phyloP scores from a whole-genome alignment of 1,140 invertebrate genomes.

The Caligus rogercresseyi region DNA sequence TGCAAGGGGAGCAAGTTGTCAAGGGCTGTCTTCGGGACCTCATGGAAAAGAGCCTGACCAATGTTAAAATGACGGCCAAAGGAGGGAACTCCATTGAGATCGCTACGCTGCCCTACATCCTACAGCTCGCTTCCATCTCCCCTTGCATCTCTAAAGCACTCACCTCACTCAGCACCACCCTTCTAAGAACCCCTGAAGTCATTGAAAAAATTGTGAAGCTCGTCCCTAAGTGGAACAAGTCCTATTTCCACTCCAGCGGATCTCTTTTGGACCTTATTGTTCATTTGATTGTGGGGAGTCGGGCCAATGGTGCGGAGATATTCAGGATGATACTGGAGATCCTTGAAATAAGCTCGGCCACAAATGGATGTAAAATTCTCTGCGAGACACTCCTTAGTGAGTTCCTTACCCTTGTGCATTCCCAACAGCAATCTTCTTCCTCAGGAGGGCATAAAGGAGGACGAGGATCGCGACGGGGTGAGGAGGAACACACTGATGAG shows the following conservation, averaged over 20 bases:
- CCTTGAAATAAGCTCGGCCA: not conserved
- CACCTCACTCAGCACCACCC: not conserved
- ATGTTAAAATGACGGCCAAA: not conserved
- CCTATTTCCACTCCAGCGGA: not conserved
- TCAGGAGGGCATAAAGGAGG: not conserved
- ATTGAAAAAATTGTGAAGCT: not conserved
- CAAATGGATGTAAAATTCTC: not conserved
- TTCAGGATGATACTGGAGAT: not conserved
- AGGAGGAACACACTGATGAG: not conserved
- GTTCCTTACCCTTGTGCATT: not conserved
- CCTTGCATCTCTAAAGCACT: not conserved
- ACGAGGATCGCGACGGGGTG: not conserved
- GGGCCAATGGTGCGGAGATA: not conserved
- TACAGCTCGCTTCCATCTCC: slow-evolving; percentile 1
- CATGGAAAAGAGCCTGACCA: not conserved
- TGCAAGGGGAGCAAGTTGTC: not conserved
- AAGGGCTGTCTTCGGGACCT: not conserved
- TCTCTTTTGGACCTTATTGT: not conserved
- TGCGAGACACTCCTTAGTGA: not conserved
- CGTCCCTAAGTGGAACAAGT: not conserved
- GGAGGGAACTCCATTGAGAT: not conserved
- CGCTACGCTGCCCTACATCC: not conserved
- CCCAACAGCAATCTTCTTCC: not conserved
- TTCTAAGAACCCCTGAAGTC: not conserved
- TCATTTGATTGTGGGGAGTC: not conserved